Conservation (phyloP, 2,888 invertebrate species). For the Stramonita haemastoma region DNA sequence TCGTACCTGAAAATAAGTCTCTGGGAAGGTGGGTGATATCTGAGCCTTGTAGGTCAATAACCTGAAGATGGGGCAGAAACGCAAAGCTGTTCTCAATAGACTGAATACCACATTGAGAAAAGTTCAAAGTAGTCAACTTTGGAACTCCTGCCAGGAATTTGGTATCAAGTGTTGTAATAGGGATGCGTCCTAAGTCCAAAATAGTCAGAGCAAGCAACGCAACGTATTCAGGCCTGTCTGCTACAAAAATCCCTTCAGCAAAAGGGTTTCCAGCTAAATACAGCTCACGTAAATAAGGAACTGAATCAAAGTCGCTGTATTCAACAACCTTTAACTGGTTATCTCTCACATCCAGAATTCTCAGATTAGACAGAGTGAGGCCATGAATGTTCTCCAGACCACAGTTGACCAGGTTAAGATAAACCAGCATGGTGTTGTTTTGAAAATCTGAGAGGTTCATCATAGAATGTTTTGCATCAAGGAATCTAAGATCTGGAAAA, state of each 20-base stretch:
- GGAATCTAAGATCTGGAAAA: background rate
- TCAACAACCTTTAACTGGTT: background rate
- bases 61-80: background rate
- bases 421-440: conserved; percentile 1
- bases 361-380: conserved; percentile 29
- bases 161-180: background rate
- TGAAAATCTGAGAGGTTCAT: conserved; percentile 23
- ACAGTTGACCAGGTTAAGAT: conserved; percentile 33
- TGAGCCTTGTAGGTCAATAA: background rate
- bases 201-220: background rate
- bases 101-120: background rate
- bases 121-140: background rate
- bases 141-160: background rate
- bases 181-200: background rate
- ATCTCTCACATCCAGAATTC: conserved; percentile 37
- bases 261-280: conserved; percentile 1
- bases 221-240: background rate
- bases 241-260: background rate
- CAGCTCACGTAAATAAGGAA: background rate
- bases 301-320: background rate
- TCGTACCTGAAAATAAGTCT: background rate
- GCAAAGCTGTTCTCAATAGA: background rate
- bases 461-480: background rate
- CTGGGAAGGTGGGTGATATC: background rate
- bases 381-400: background rate